phyloP scores from a whole-genome alignment of 2,888 invertebrate species.

The Polydrusus cervinus region DNA sequence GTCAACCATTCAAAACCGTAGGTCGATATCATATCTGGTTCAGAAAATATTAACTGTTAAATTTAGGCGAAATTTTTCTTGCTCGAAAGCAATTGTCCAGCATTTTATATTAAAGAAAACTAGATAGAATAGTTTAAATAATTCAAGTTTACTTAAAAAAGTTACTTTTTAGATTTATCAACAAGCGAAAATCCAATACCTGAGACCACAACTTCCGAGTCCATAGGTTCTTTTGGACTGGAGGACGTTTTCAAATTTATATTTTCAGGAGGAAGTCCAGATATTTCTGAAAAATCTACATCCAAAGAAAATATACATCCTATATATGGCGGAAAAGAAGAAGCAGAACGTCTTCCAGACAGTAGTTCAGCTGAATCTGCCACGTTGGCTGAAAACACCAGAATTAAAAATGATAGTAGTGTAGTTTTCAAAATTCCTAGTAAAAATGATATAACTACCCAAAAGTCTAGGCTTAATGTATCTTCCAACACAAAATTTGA shows the following conservation, averaged over 20 bases:
- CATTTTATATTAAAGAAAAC: too few species aligned
- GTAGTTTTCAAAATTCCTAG: not conserved
- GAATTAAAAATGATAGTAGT: not conserved
- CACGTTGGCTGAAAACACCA: not conserved
- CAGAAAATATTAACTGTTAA: too few species aligned
- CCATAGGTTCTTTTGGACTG: slow-evolving; percentile 74
- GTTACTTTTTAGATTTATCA: not conserved
- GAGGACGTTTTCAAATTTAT: slow-evolving; percentile 78
- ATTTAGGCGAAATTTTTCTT: too few species aligned
- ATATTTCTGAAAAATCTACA: slow-evolving; percentile 25
- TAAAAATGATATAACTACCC: not conserved
- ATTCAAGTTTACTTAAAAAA: not conserved
- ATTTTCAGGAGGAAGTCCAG: slow-evolving; percentile 32
- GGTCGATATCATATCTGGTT: too few species aligned
- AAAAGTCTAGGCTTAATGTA: not conserved
- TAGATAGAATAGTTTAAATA: too few species aligned
- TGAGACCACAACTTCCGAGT: slow-evolving; percentile 53
- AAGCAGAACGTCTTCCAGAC: not conserved
- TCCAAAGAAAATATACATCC: not conserved
- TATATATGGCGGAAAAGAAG: not conserved
- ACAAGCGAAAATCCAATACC: slow-evolving; percentile 37
- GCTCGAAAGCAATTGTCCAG: too few species aligned
- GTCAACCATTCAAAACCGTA: too few species aligned
- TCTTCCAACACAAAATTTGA: not conserved
- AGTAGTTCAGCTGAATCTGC: not conserved